Base-by-base conservation (phyloP, 1,140 invertebrate genomes). In the Zaprionus vittiger region DNA sequence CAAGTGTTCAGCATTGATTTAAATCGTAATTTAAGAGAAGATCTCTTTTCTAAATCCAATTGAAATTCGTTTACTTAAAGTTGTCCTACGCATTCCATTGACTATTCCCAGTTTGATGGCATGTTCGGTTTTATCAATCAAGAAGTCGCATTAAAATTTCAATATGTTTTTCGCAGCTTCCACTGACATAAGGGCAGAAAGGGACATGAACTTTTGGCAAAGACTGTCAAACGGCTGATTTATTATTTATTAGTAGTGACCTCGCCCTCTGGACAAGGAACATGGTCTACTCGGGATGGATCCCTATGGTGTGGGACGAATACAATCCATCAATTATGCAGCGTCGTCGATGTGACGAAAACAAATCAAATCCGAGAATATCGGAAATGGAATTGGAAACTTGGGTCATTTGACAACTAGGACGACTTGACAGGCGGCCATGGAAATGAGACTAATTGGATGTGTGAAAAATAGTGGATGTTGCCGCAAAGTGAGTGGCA, bases 301-400 rank as follows among this genome's bases (percentile, higher is more conserved):
- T 44, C 38, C 5, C 38, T 17, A 11, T 12, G 38, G 15, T 15
- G 5, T n/a, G 4, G 34, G 38, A n/a, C 69, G 47, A 61, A 41
- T 63, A 65, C 75, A 80, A 82, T 82, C 79, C 77, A 82, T 82
- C 80, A 82, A 82, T 82, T 82, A 82, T 82, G 80, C 75, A 80
- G 49, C 70, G 49, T 60, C 52, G 59, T 73, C 44, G 24, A 67
- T 17, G 54, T 69, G 68, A 74, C 56, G 71, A 70, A 64, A 80
- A 82, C 73, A 82, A 82, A 82, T 74, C 73, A 80, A 73, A 77
- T 66, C 41, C 37, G 28, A 62, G 47, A 44, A 73, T 66, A 77
- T 59, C 15, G 49, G 41, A 31, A 34, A 54, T 34, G 52, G 41
- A 47, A 47, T 17, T 47, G 41, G 15, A 49, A 62, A 64, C 71